phyloP scores from a whole-genome alignment of 2,888 invertebrate genomes.

The Andrena praecox region DNA sequence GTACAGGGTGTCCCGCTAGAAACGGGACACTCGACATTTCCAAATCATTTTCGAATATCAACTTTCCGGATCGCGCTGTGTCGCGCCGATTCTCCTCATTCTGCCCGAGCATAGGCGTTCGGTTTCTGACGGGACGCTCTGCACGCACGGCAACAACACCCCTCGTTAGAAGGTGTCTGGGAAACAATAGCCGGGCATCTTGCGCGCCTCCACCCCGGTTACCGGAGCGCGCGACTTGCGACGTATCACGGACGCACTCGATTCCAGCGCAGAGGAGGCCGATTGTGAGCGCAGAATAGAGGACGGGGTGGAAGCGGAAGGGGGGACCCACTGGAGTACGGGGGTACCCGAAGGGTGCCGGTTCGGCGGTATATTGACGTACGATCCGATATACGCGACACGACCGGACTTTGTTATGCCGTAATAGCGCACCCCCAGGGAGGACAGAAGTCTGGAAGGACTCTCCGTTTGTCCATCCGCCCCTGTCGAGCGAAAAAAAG shows the following conservation, averaged over 20 bases:
- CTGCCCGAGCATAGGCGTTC: neutral
- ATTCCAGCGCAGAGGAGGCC: constrained; percentile 61
- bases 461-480: constrained; percentile 74
- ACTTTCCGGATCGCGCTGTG: neutral
- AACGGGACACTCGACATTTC: neutral
- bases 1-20: neutral
- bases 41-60: neutral
- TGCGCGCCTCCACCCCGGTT: constrained; percentile 25
- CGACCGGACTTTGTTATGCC: constrained; percentile 81
- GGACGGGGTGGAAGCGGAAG: constrained; percentile 22
- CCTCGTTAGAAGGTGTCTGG: constrained; percentile 64
- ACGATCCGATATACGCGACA: constrained; percentile 80
- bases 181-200: constrained; percentile 65
- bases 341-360: constrained; percentile 56
- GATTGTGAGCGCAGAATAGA: constrained; percentile 54
- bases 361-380: constrained; percentile 79
- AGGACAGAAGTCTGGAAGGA: constrained; percentile 76
- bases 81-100: neutral
- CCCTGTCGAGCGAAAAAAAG: constrained; percentile 78
- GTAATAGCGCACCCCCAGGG: constrained; percentile 78
- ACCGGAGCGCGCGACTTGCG: constrained; percentile 44
- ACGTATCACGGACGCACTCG: constrained; percentile 66
- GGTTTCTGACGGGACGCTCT: neutral
- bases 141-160: constrained; percentile 4
- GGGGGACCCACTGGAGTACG: constrained; percentile 2